These are phyloP conservation scores for Limnephilus marmoratus DNA, from an alignment of 2,888 invertebrate genomes.

Conservation along the genomic window DNA sequence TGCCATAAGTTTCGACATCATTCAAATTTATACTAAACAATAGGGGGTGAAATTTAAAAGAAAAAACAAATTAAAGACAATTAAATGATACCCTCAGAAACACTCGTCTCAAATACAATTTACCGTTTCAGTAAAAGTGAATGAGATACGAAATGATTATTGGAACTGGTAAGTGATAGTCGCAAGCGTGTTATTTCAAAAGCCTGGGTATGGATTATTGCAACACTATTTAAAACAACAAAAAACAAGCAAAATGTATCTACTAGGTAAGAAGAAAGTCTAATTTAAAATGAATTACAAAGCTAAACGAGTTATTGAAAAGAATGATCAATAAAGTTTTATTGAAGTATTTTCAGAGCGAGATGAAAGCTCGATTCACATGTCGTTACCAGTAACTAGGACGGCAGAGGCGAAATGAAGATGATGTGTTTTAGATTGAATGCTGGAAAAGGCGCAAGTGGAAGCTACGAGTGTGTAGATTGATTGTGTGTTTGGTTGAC, in stretches of 20 bases:
- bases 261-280: background rate
- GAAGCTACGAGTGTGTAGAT: background rate
- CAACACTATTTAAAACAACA: background rate
- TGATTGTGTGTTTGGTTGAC: background rate
- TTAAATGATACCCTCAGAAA: background rate
- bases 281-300: background rate
- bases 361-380: background rate
- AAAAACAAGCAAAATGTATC: background rate
- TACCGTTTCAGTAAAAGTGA: background rate
- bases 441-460: background rate
- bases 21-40: background rate
- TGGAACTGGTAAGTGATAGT: background rate
- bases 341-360: background rate
- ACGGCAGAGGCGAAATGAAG: background rate
- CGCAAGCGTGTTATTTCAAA: background rate
- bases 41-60: background rate
- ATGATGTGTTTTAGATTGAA: background rate
- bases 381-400: background rate
- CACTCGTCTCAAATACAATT: background rate
- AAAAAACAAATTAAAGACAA: background rate
- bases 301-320: background rate
- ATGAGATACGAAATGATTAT: background rate
- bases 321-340: no score
- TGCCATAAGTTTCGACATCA: background rate
- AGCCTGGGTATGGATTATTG: background rate